Conservation (phyloP, 2,888 invertebrate genomes). For the Physocephala rufipes region DNA sequence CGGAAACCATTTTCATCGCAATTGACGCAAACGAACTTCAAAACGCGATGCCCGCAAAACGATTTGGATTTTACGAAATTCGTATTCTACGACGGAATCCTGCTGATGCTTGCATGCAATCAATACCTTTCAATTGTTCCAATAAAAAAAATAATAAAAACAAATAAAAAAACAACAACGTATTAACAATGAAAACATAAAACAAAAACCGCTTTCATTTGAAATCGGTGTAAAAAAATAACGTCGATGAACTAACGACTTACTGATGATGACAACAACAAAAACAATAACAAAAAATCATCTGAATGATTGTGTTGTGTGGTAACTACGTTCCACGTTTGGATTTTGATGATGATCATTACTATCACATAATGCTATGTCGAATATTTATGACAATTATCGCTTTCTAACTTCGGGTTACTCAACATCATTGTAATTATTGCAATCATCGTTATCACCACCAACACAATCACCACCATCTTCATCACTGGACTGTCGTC, state of each 20-base stretch:
- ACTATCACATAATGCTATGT: constrained; percentile 25
- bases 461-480: neutral
- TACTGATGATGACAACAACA: too few species aligned
- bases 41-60: too few species aligned
- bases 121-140: too few species aligned
- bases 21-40: constrained; percentile 47
- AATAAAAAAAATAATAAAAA: too few species aligned
- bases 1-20: constrained; percentile 42
- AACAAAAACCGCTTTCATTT: too few species aligned
- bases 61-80: too few species aligned
- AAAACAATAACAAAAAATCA: neutral
- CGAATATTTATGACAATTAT: constrained; percentile 6
- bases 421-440: constrained; percentile 11
- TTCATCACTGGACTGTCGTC: neutral
- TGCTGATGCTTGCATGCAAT: too few species aligned
- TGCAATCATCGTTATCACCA: neutral
- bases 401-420: constrained; percentile 39
- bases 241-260: too few species aligned
- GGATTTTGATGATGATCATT: neutral
- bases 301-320: constrained; percentile 26
- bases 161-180: too few species aligned
- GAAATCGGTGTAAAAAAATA: too few species aligned
- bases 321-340: constrained; percentile 40
- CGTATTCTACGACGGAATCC: too few species aligned
- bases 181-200: too few species aligned